Evolutionary conservation across 2,113 vertebrate species (phyloP), one percentile per base, ranked within the genome.

Genomic region (Sterna hirundo): DNA sequence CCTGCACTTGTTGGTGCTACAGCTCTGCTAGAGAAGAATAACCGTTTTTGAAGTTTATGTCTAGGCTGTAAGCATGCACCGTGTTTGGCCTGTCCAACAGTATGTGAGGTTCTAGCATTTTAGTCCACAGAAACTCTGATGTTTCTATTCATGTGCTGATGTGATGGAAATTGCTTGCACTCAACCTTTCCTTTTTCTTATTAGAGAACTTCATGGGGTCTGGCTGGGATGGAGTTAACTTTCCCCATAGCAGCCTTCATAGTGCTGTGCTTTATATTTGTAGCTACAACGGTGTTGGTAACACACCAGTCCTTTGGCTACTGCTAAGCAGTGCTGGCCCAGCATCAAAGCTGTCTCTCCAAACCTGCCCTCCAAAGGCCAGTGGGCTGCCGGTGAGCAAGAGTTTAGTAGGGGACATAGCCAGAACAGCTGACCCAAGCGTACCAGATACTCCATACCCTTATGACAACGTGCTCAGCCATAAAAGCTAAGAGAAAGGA

Each of bases 111-210:
- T 36, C 8, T 46, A 42, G 12, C 10, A 57, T 77, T 69, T 57
- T 32, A 40, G 8, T 62, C 7, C 11, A 51, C 15, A 40, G 38
- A 79, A 66, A 8, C 11, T 46, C 14, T 66, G 16, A 5, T 4
- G 1, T 64, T 79, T 88, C 26, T 68, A 22, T 82, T 71, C 7
- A 40, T 64, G 3, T 25, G 11, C 30, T 82, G 66, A 34, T 78
- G 46, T 1, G 6, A 21, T 49, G 13, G 13, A 70, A 58, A 2
- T 11, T 0, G 0, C 9, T 85, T 75, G 22, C n/a, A n/a, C 3
- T 1, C 2, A 47, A 26, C 1, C 6, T 74, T 86, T 77, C 34
- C 29, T 27, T 65, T 77, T 66, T 93, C 40, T 54, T 66, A 23
- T 8, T 38, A 19, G 46, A 46, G 40, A 71, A n/a, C 2, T 51